Percentiles rank a stretch among this genome's conserved stretches.
Conservation (phyloP, 1,140 invertebrate species). For the Papilio machaon region DNA sequence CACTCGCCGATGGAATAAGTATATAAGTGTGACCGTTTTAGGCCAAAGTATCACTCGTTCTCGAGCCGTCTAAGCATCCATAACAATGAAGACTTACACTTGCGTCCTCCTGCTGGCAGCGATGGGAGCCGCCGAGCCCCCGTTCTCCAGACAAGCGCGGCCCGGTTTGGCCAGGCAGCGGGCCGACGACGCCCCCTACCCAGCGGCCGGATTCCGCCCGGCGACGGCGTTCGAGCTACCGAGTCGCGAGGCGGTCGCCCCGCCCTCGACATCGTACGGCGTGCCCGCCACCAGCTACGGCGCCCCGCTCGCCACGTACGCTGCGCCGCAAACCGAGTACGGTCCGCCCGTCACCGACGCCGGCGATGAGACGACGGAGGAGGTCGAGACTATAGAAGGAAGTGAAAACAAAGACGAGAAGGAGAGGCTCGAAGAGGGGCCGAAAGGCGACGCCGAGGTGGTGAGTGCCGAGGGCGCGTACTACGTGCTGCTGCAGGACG, state of each 20-base stretch:
- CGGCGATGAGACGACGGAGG: constrained; percentile 45
- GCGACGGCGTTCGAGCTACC: constrained; percentile 71
- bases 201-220: constrained; percentile 72
- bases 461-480: constrained; percentile 66
- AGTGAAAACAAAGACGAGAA: constrained; percentile 52
- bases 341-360: constrained; percentile 53
- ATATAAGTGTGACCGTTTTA: constrained; percentile 60
- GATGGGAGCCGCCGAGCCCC: constrained; percentile 66
- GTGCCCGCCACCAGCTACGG: constrained; percentile 72
- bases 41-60: constrained; percentile 71
- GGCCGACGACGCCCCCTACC: constrained; percentile 65
- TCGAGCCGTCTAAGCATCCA: constrained; percentile 56
- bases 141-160: constrained; percentile 55
- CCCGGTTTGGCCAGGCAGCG: constrained; percentile 53
- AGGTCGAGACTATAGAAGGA: constrained; percentile 51
- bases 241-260: constrained; percentile 57
- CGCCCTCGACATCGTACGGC: constrained; percentile 70
- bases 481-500: constrained; percentile 68
- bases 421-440: constrained; percentile 57
- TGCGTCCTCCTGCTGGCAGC: constrained; percentile 64
- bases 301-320: constrained; percentile 65
- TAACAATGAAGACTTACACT: constrained; percentile 66
- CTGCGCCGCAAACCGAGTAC: constrained; percentile 63
- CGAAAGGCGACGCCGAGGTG: constrained; percentile 63
- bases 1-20: constrained; percentile 48